Evolutionary conservation across 2,888 invertebrate species (phyloP).

Genomic region (Drosophila mimica): DNA sequence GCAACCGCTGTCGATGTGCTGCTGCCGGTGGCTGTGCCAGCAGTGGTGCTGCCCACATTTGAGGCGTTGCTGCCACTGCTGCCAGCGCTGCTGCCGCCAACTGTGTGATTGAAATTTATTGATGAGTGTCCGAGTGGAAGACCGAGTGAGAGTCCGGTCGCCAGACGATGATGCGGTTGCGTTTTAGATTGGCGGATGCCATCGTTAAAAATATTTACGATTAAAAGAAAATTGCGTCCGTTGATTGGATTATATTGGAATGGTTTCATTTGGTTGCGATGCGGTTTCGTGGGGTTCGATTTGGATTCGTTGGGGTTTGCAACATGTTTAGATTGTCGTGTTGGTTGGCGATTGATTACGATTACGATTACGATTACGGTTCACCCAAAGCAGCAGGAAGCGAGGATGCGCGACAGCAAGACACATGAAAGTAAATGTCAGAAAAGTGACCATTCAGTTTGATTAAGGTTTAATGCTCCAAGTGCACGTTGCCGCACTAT

Average conservation of each 20-base stretch:
- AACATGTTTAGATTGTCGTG: constrained; percentile 44
- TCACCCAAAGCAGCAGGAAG: constrained; percentile 19
- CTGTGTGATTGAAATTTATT: constrained; percentile 83
- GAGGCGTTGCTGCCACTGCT: constrained; percentile 79
- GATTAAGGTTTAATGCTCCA: constrained; percentile 69
- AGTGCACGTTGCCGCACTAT: constrained; percentile 47
- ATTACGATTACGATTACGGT: constrained; percentile 72
- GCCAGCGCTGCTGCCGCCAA: constrained; percentile 78
- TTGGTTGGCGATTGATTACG: constrained; percentile 73
- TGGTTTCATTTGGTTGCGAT: constrained; percentile 37
- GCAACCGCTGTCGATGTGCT: constrained; percentile 68
- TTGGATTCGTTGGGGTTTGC: constrained; percentile 25
- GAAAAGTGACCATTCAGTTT: constrained; percentile 67
- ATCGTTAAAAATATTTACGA: constrained; percentile 75
- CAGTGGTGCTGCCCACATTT: constrained; percentile 71
- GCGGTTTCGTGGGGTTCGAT: constrained; percentile 25
- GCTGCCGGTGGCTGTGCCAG: constrained; percentile 66
- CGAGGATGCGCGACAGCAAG: constrained; percentile 32
- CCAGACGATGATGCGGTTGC: constrained; percentile 60
- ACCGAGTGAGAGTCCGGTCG: constrained; percentile 23
- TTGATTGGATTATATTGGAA: constrained; percentile 76
- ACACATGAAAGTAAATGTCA: constrained; percentile 69
- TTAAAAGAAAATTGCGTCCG: constrained; percentile 81
- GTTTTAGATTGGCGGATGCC: constrained; percentile 70
- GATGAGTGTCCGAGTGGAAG: constrained; percentile 39